Evolutionary conservation across 2,888 invertebrate species (phyloP), one percentile per base, ranked within the genome.

Genomic region (Thera obeliscata): DNA sequence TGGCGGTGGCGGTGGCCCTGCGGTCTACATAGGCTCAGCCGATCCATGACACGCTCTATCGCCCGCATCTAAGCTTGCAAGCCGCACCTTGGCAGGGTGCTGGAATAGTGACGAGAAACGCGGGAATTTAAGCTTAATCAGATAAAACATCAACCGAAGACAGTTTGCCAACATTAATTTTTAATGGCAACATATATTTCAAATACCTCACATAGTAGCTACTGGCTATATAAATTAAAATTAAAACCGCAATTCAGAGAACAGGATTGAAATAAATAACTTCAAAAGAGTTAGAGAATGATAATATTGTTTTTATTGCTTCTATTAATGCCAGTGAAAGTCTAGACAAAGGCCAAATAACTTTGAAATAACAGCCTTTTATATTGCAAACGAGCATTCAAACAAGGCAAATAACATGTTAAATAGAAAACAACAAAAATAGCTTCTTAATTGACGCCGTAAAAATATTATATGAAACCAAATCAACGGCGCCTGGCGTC

Each of bases 41-140:
- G 81, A 80, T 81, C 69, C 81, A 84, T 86, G 85, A 86, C 84
- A 85, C 85, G 87, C 79, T 87, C 85, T 85, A 76, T 80, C 86
- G 85, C 87, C 81, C 81, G 82, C 80, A 74, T 78, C 72, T 76
- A 74, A 76, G 77, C 78, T 78, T 76, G 76, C 76, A 69, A 67
- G 68, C 72, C 70, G 65, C 70, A 66, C 72, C 70, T 69, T 61
- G 35, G n/a, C 52, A 61, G 50, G 62, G 11, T 46, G 33, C 8
- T 56, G 33, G 52, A 33, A 22, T 43, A 11, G 52, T 61, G 22
- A 55, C 2, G 7, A 46, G 52, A 61, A 55, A 33, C 50, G 72
- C 70, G 70, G 35, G 9, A 52, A 9, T 46, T 5, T 46, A 46
- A 9, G 41, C 5, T 41, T 5, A 41, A 41, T 41, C 41, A 41